Percentiles rank a stretch among this genome's conserved stretches.
These are phyloP conservation scores for Drosophila macrospina DNA, from an alignment of 2,888 invertebrate species.

Conservation along the genomic window DNA sequence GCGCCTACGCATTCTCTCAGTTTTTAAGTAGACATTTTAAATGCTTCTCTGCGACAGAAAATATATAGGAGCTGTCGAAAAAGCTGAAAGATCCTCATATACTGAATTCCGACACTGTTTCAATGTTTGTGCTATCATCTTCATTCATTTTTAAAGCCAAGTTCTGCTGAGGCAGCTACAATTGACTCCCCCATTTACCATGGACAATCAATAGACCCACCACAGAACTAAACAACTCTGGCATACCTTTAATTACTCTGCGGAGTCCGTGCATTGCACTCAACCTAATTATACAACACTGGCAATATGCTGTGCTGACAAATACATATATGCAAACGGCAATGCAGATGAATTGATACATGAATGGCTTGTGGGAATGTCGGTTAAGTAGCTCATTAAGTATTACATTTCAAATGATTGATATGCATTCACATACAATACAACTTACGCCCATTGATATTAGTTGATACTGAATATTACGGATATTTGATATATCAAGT, in stretches of 20 bases:
- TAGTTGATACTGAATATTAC: neutral
- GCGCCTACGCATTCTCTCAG: neutral
- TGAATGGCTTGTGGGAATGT: conserved; percentile 36
- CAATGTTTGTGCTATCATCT: too few species aligned
- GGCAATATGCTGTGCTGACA: conserved; percentile 3
- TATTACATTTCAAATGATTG: conserved; percentile 49
- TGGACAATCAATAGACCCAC: conserved; percentile 5
- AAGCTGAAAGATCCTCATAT: neutral
- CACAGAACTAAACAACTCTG: conserved; percentile 23
- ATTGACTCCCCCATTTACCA: too few species aligned
- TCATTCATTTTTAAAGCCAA: too few species aligned
- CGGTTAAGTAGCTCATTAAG: conserved; percentile 73
- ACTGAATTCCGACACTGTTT: too few species aligned
- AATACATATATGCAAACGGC: conserved; percentile 5
- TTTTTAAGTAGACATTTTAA: neutral
- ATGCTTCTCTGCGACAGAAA: too few species aligned
- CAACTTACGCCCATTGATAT: conserved; percentile 7
- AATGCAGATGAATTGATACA: conserved; percentile 17
- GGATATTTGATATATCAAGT: neutral
- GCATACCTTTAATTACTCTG: conserved; percentile 49
- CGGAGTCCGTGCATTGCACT: conserved; percentile 50
- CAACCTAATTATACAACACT: conserved; percentile 63
- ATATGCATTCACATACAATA: conserved; percentile 39
- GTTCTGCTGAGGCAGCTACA: too few species aligned
- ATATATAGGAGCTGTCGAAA: too few species aligned